A percentile compares a stretch with the other conserved stretches of the same genome.
These are phyloP conservation scores for Drosophila kohkoa DNA, from an alignment of 1,140 invertebrate species.

Conservation along the genomic window DNA sequence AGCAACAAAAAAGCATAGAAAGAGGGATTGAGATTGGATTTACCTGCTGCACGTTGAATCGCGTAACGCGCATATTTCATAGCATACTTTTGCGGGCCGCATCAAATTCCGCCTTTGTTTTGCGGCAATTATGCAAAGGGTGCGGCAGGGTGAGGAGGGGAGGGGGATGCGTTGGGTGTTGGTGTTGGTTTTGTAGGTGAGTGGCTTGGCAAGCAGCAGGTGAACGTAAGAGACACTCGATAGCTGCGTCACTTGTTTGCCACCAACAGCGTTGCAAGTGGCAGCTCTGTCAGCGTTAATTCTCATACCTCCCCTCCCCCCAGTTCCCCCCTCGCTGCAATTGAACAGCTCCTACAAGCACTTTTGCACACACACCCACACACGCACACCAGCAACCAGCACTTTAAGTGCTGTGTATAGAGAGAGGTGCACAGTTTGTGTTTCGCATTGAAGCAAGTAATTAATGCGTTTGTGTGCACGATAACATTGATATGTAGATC, in stretches of 20 bases:
- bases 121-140: constrained; percentile 45
- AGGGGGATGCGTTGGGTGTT: no score
- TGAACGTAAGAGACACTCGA: constrained; percentile 21
- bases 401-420: not conserved
- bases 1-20: not conserved
- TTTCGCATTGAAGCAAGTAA: constrained; percentile 34
- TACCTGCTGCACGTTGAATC: constrained; percentile 9
- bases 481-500: constrained; percentile 34
- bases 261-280: constrained; percentile 37
- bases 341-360: constrained; percentile 15
- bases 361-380: constrained; percentile 8
- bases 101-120: constrained; percentile 40
- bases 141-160: not conserved
- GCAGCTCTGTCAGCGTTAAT: constrained; percentile 45
- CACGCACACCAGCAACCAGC: not conserved
- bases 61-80: constrained; percentile 44
- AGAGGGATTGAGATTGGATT: not conserved
- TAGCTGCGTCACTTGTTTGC: constrained; percentile 42
- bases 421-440: constrained; percentile 17
- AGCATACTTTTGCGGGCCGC: constrained; percentile 45
- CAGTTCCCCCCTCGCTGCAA: not conserved
- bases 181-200: not conserved
- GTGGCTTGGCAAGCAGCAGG: not conserved
- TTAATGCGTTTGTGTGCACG: constrained; percentile 44
- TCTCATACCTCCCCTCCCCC: constrained; percentile 14